phyloP scores from a whole-genome alignment of 2,797 vertebrate species.

The Synaphobranchus kaupii region DNA sequence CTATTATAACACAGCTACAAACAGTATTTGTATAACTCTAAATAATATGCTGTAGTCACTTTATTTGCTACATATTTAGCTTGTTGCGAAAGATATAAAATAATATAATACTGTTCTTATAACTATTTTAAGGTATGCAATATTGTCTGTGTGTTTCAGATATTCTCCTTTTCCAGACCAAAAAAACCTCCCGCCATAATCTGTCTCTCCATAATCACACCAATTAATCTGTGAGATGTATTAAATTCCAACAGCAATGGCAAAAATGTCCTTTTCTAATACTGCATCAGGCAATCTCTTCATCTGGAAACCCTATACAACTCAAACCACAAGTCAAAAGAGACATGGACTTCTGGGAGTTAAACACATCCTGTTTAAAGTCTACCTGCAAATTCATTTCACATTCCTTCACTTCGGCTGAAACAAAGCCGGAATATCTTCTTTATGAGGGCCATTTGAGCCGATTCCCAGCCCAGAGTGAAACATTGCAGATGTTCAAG shows the following conservation, averaged over 20 bases:
- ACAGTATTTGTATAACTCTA: too few species aligned
- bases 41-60: too few species aligned
- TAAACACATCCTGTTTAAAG: slow-evolving; percentile 52
- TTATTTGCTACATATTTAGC: neutral
- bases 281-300: slow-evolving; percentile 67
- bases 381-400: slow-evolving; percentile 50
- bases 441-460: neutral
- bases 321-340: slow-evolving; percentile 47
- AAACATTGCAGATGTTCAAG: neutral
- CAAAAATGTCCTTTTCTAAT: slow-evolving; percentile 56
- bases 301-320: slow-evolving; percentile 68
- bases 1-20: neutral
- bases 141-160: slow-evolving; percentile 47
- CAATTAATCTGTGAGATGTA: slow-evolving; percentile 68
- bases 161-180: slow-evolving; percentile 54
- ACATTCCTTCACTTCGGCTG: neutral
- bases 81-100: neutral
- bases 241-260: slow-evolving; percentile 60
- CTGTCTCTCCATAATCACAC: slow-evolving; percentile 73
- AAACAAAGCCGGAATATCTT: neutral
- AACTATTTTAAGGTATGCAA: neutral
- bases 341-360: slow-evolving; percentile 42
- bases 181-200: slow-evolving; percentile 64
- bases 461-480: neutral
- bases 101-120: neutral